Conservation (phyloP, 2,797 vertebrate genomes). For the Chaunax sp. region DNA sequence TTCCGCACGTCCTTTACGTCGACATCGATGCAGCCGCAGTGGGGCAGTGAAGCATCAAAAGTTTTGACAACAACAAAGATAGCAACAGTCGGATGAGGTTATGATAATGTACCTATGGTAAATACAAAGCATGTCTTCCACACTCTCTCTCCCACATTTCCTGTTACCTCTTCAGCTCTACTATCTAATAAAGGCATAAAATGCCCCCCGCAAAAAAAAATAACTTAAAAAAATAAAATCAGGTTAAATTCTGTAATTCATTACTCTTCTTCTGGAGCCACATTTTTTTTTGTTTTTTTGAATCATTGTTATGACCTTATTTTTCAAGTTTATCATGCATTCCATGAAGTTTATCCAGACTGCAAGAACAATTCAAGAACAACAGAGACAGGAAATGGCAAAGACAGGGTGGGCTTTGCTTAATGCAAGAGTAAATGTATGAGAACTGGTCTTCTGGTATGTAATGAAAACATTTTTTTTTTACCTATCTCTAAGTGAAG, state of each 20-base stretch:
- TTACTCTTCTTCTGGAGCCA: background rate
- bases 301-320: slow-evolving; percentile 7
- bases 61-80: no score
- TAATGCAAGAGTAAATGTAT: slow-evolving; percentile 18
- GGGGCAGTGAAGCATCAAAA: no score
- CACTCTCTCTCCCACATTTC: no score
- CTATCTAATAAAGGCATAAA: no score
- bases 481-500: slow-evolving; percentile 1
- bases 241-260: slow-evolving; percentile 29
- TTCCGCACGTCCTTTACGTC: no score
- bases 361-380: slow-evolving; percentile 22
- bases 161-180: no score
- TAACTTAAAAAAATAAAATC: no score
- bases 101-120: no score
- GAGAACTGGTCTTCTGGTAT: slow-evolving; percentile 16
- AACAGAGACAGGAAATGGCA: slow-evolving; percentile 46
- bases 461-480: slow-evolving; percentile 36
- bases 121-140: no score
- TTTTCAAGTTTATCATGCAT: slow-evolving; percentile 36
- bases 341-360: slow-evolving; percentile 34
- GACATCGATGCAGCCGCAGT: no score
- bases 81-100: no score
- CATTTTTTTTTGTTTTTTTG: slow-evolving; percentile 14
- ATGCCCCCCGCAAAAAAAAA: no score
- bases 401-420: slow-evolving; percentile 30